These are phyloP conservation scores for Sminthopsis crassicaudata DNA, from an alignment of 2,113 vertebrate genomes.

Conservation along the genomic window DNA sequence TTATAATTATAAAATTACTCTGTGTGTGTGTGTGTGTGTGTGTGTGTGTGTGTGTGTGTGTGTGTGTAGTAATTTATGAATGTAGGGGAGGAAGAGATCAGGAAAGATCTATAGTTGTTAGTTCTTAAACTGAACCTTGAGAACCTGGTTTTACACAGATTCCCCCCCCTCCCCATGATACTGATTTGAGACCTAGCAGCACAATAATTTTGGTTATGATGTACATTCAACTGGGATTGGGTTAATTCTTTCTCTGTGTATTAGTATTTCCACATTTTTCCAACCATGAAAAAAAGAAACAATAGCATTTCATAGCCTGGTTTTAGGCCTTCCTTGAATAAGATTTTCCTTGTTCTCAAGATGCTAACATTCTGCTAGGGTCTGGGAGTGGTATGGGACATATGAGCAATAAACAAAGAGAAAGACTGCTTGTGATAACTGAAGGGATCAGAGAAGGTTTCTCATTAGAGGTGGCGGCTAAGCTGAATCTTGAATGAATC, in stretches of 20 bases:
- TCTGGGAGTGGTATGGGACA: not conserved
- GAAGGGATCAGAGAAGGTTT: not conserved
- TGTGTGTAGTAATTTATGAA: not conserved
- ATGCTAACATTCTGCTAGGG: not conserved
- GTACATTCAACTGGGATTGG: not conserved
- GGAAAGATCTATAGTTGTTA: not conserved
- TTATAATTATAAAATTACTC: not conserved
- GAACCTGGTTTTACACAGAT: not conserved
- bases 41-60: not conserved
- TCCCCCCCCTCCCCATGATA: no score
- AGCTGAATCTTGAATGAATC: not conserved
- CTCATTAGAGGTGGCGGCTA: not conserved
- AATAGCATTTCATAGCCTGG: not conserved
- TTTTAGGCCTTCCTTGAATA: not conserved
- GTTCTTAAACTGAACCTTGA: not conserved
- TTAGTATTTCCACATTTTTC: not conserved
- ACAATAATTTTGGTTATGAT: not conserved
- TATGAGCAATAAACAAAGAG: not conserved
- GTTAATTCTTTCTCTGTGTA: not conserved
- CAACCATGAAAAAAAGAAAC: not conserved
- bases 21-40: not conserved
- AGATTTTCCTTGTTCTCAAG: not conserved
- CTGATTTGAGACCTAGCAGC: not conserved
- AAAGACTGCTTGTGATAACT: not conserved
- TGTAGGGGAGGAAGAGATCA: not conserved